Conservation (phyloP, 2,113 vertebrate genomes). For the Columbina picui region DNA sequence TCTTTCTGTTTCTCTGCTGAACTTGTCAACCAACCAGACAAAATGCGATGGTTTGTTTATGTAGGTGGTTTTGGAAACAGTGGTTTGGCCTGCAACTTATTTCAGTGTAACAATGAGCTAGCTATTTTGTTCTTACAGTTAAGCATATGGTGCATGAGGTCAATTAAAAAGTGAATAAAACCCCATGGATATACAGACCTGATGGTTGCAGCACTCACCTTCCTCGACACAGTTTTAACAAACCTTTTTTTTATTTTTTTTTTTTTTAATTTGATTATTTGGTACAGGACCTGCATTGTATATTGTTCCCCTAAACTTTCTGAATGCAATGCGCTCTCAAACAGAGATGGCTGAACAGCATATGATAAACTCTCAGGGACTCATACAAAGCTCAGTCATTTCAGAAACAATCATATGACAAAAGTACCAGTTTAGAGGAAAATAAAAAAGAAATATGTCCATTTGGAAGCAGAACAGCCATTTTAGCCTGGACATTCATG, state of each 20-base stretch:
- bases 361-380: neutral
- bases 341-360: neutral
- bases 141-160: neutral
- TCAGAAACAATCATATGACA: neutral
- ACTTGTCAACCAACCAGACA: neutral
- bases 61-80: neutral
- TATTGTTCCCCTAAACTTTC: neutral
- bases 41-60: neutral
- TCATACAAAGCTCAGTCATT: neutral
- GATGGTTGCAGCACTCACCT: neutral
- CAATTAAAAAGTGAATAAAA: neutral
- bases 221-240: neutral
- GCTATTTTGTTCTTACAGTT: neutral
- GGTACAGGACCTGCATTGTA: rapidly evolving
- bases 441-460: neutral
- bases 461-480: neutral
- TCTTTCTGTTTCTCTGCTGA: neutral
- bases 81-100: neutral
- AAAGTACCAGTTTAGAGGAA: neutral
- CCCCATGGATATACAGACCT: neutral
- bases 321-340: neutral
- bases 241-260: neutral
- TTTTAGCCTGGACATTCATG: neutral
- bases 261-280: neutral
- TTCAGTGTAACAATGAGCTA: neutral